Conservation (phyloP, 2,888 invertebrate genomes). For the Drosophila cognata region DNA sequence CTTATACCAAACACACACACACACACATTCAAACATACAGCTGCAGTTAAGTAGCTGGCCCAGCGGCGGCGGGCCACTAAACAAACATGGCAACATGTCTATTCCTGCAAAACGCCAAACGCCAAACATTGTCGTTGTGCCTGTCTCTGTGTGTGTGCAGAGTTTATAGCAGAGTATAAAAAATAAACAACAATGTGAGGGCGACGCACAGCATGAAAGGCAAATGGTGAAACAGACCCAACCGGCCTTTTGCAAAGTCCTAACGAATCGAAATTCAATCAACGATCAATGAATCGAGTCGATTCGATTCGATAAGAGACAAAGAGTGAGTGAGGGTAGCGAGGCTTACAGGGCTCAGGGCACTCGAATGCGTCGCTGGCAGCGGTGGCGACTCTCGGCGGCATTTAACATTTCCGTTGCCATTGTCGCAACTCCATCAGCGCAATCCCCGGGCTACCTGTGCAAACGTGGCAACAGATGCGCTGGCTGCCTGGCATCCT, state of each 20-base stretch:
- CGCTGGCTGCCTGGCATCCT: slow-evolving; percentile 47
- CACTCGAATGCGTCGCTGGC: slow-evolving; percentile 9
- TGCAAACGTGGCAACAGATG: slow-evolving; percentile 42
- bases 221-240: slow-evolving; percentile 36
- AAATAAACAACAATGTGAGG: slow-evolving; percentile 8
- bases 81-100: slow-evolving; percentile 78
- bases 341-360: slow-evolving; percentile 27
- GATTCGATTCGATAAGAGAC: not conserved
- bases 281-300: slow-evolving; percentile 75
- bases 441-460: slow-evolving; percentile 51
- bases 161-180: slow-evolving; percentile 16
- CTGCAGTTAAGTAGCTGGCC: slow-evolving; percentile 65
- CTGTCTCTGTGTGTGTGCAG: slow-evolving; percentile 1
- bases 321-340: not conserved
- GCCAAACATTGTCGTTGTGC: slow-evolving; percentile 36
- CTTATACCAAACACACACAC: slow-evolving; percentile 41
- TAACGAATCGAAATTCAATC: slow-evolving; percentile 78
- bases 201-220: slow-evolving; percentile 33
- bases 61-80: slow-evolving; percentile 55
- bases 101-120: slow-evolving; percentile 57
- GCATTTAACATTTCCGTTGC: slow-evolving; percentile 81
- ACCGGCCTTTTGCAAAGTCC: slow-evolving; percentile 37
- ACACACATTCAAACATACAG: slow-evolving; percentile 14
- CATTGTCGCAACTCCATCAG: slow-evolving; percentile 47
- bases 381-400: slow-evolving; percentile 37